These are phyloP conservation scores for Zosterops hypoxanthus DNA, from an alignment of 2,113 vertebrate species.

Conservation along the genomic window DNA sequence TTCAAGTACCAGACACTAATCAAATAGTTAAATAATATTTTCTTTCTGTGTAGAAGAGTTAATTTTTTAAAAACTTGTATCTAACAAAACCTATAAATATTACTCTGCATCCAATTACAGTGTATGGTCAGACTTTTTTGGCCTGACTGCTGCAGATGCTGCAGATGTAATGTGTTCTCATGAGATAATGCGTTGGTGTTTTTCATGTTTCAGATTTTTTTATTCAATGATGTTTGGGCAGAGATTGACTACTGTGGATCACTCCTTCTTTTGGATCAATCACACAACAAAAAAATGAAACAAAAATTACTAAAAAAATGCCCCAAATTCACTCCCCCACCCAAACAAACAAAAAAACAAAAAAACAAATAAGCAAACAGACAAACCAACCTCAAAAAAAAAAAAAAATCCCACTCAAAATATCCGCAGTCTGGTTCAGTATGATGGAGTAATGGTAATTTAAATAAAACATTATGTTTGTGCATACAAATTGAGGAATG, in stretches of 20 bases:
- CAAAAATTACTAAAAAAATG: not conserved
- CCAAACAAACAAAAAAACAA: not conserved
- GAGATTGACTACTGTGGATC: not conserved
- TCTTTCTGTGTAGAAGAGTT: not conserved
- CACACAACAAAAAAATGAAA: not conserved
- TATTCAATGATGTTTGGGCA: not conserved
- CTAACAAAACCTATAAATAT: not conserved
- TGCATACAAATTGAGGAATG: not conserved
- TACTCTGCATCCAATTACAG: not conserved
- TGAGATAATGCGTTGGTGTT: not conserved
- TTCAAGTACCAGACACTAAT: not conserved
- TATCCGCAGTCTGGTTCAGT: not conserved
- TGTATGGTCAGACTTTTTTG: not conserved
- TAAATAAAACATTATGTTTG: not conserved
- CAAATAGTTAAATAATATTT: not conserved
- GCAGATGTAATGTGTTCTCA: not conserved
- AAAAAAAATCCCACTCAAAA: not conserved
- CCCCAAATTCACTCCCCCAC: fast-evolving
- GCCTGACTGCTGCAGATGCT: not conserved
- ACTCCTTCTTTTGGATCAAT: not conserved
- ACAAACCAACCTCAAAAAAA: not conserved
- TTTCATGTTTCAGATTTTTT: not conserved
- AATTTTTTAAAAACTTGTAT: not conserved
- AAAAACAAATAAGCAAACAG: not conserved
- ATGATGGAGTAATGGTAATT: not conserved